Evolutionary conservation across 2,797 vertebrate genomes (phyloP).

Genomic region (Lepilemur septentrionalis): DNA sequence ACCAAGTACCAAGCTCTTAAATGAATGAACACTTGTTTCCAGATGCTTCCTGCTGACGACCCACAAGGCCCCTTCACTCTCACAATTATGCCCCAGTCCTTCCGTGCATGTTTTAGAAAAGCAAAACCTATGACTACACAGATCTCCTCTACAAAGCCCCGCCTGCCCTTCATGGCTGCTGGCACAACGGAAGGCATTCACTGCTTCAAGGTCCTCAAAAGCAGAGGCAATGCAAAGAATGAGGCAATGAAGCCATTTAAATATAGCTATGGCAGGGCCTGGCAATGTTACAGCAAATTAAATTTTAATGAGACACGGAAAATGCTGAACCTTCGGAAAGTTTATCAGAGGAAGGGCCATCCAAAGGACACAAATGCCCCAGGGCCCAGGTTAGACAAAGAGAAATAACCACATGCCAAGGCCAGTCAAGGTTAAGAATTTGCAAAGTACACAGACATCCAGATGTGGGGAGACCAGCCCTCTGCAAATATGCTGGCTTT

Average conservation of each 20-base stretch:
- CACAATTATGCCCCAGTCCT: neutral
- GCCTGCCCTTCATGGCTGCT: neutral
- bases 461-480: neutral
- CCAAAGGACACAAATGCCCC: constrained; percentile 56
- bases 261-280: constrained; percentile 16
- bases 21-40: neutral
- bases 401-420: neutral
- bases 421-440: constrained; percentile 44
- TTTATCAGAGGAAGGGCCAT: constrained; percentile 49
- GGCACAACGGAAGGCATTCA: neutral
- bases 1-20: neutral
- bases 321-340: constrained; percentile 66
- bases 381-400: neutral
- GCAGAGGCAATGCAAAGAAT: constrained; percentile 14
- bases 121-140: neutral
- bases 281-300: constrained; percentile 65
- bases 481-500: constrained; percentile 16
- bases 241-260: constrained; percentile 45
- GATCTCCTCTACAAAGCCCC: neutral
- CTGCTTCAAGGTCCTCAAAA: constrained; percentile 13
- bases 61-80: neutral
- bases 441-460: neutral
- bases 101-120: neutral
- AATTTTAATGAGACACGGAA: constrained; percentile 73
- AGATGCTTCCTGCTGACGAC: neutral